phyloP scores from a whole-genome alignment of 2,888 invertebrate genomes.

The Catocala fraxini region DNA sequence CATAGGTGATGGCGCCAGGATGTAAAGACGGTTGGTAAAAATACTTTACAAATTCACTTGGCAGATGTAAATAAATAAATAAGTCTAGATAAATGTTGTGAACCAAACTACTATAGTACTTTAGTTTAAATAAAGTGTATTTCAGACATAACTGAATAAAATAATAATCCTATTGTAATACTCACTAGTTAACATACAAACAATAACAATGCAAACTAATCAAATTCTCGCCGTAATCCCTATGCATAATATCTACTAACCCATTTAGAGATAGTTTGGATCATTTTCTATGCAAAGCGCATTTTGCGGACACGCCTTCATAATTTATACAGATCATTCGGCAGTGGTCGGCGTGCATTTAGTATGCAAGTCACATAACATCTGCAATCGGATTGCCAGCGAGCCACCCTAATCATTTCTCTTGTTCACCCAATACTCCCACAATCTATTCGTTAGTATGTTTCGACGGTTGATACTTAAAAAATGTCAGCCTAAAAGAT shows the following conservation, averaged over 20 bases:
- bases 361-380: slow-evolving; percentile 62
- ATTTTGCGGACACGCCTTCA: slow-evolving; percentile 21
- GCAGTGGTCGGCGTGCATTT: slow-evolving; percentile 42
- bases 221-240: slow-evolving; percentile 4
- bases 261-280: slow-evolving; percentile 10
- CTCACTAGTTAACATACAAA: not conserved
- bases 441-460: slow-evolving; percentile 69
- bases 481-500: not conserved
- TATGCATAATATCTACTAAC: slow-evolving; percentile 12
- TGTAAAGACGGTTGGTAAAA: too few species aligned
- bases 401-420: slow-evolving; percentile 66
- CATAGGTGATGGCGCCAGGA: too few species aligned
- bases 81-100: too few species aligned
- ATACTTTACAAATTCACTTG: too few species aligned
- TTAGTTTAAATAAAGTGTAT: too few species aligned
- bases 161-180: too few species aligned
- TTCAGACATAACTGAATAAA: too few species aligned
- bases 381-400: slow-evolving; percentile 54
- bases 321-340: slow-evolving; percentile 44
- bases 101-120: too few species aligned
- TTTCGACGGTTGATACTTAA: slow-evolving; percentile 24
- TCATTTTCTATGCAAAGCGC: slow-evolving; percentile 20
- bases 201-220: slow-evolving; percentile 1
- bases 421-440: slow-evolving; percentile 65
- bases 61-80: too few species aligned